Evolutionary conservation across 2,113 vertebrate genomes (phyloP), one percentile per base, ranked within the genome.

Genomic region (Scalopus aquaticus): DNA sequence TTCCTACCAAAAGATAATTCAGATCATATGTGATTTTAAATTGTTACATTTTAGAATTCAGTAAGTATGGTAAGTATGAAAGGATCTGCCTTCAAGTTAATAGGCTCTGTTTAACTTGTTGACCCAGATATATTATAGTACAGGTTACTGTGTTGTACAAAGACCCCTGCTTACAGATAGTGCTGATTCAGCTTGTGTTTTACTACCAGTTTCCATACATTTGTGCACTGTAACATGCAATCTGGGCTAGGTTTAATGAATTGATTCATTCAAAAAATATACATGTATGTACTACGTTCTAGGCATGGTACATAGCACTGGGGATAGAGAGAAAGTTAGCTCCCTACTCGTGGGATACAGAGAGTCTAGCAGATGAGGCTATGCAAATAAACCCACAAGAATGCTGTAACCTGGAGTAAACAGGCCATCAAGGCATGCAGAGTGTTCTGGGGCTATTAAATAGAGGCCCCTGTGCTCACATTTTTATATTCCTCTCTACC

Each of bases 371-470:
- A 76, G n/a, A 22, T 9, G 4, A 84, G 28, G 9, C 30, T 24
- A 62, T 35, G 11, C 72, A 72, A 46, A n/a, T 20, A 56, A 77
- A 79, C 2, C 6, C 46, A 6, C 46, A 44, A 56, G 22, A 44
- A 46, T 2, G 65, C 30, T 32, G 8, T 30, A 26, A 17, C 13
- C 17, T 3, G 16, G 30, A 54, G 65, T 6, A 6, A n/a, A 5
- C 19, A 6, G 51, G 19, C 51, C 32, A 2, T 0, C 16, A 35
- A 7, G 3, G 10, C 5, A 9, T 8, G 5, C 7, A 1, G 8
- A 2, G 7, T 44, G 35, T 77, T 30, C 42, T 51, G 1, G 7
- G 32, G 39, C 16, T 37, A 10, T 32, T 44, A 7, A 44, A 44
- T 16, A 69, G 35, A 62, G 20, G 3, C 4, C 22, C 10, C 9